A percentile compares a stretch with the other conserved stretches of the same genome.
Evolutionary conservation across 2,113 vertebrate genomes (phyloP).

Genomic region (Pelvicachromis taeniatus): DNA sequence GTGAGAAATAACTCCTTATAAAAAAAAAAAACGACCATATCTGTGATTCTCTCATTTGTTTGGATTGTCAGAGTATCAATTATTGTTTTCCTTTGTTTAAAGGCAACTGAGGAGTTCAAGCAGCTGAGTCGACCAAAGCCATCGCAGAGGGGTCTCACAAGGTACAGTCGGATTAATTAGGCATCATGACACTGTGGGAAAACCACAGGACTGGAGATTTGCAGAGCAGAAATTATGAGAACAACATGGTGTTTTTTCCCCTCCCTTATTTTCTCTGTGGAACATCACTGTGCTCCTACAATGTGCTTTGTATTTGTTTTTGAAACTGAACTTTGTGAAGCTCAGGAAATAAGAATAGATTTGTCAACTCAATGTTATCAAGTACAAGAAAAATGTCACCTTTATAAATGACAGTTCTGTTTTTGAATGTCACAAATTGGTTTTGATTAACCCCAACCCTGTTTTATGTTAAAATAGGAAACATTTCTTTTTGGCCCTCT

Average conservation of each 20-base stretch:
- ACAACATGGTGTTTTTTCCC: background rate
- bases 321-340: background rate
- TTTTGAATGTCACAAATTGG: background rate
- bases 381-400: background rate
- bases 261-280: background rate
- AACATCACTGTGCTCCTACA: background rate
- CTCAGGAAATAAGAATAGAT: background rate
- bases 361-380: background rate
- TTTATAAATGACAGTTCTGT: background rate
- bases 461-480: background rate
- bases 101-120: slow-evolving; percentile 56
- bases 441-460: background rate
- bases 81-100: background rate
- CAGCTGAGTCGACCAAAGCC: slow-evolving; percentile 26
- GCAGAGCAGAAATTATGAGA: background rate
- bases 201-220: background rate
- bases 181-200: background rate
- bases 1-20: background rate
- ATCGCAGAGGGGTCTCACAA: slow-evolving; percentile 39
- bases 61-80: background rate
- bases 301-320: background rate
- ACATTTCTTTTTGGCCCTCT: background rate
- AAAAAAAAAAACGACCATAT: background rate
- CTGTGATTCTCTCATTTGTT: background rate
- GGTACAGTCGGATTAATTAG: slow-evolving; percentile 23